phyloP scores from a whole-genome alignment of 2,113 vertebrate genomes.

The Tauraco erythrolophus region DNA sequence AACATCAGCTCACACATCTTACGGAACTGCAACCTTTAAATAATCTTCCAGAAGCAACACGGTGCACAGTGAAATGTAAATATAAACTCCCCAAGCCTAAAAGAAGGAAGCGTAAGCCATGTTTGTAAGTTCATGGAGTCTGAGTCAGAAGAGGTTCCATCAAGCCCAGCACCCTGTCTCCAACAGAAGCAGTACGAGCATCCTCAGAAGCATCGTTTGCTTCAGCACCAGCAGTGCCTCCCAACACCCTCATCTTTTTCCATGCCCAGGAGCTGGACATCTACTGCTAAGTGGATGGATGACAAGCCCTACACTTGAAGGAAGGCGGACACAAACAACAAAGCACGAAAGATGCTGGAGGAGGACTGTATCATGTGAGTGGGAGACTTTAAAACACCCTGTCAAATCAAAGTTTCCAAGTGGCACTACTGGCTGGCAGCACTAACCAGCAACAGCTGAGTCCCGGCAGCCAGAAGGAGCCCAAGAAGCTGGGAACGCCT shows the following conservation, averaged over 20 bases:
- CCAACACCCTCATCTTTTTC: not conserved
- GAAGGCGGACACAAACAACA: not conserved
- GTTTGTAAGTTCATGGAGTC: not conserved
- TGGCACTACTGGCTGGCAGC: not conserved
- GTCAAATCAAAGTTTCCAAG: not conserved
- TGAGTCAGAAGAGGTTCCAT: not conserved
- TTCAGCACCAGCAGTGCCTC: not conserved
- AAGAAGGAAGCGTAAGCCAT: not conserved
- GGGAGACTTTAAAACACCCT: not conserved
- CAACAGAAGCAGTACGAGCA: not conserved
- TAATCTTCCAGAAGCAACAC: not conserved
- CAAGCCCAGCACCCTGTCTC: not conserved
- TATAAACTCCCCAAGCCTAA: not conserved
- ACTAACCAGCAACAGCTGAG: not conserved
- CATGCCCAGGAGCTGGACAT: too few species aligned
- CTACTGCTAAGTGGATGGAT: fast-evolving
- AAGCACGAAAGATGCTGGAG: not conserved
- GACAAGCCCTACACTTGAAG: not conserved
- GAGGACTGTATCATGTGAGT: not conserved
- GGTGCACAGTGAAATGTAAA: not conserved
- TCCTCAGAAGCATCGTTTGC: not conserved
- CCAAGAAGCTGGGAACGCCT: not conserved
- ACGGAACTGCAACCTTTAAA: not conserved
- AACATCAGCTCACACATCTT: not conserved
- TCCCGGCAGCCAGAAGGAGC: not conserved